Evolutionary conservation across 2,113 vertebrate genomes (phyloP).

Genomic region (Hippocampus barbouri): DNA sequence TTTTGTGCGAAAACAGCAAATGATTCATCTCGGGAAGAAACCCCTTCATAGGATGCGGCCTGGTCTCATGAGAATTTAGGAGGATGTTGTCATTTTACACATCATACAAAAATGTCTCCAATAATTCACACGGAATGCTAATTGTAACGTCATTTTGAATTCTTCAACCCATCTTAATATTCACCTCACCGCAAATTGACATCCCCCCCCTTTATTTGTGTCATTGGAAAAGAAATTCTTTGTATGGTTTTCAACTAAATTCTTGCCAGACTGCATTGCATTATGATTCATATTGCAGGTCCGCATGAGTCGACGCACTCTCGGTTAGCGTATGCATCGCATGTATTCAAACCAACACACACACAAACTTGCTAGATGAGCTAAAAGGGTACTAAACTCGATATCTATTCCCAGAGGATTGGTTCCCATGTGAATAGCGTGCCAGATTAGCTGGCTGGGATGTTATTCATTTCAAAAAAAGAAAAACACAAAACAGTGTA

Average conservation of each 20-base stretch:
- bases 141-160: background rate
- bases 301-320: constrained; percentile 27
- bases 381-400: background rate
- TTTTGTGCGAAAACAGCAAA: background rate
- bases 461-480: constrained; percentile 11
- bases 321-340: constrained; percentile 31
- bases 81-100: no score
- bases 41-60: constrained; percentile 26
- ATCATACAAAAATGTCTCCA: background rate
- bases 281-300: constrained; percentile 37
- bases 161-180: background rate
- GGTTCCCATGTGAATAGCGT: constrained; percentile 41
- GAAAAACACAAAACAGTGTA: background rate
- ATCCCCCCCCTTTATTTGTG: no score
- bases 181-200: no score
- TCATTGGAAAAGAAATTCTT: background rate
- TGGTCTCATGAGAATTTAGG: background rate
- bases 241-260: background rate
- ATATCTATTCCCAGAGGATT: constrained; percentile 28
- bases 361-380: constrained; percentile 32
- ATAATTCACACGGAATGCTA: background rate
- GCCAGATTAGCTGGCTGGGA: background rate
- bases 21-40: constrained; percentile 14
- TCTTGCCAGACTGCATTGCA: background rate
- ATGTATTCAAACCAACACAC: constrained; percentile 31